A percentile compares a stretch with the other conserved stretches of the same genome.
phyloP scores from a whole-genome alignment of 1,140 invertebrate species.

The Drosophila triauraria region DNA sequence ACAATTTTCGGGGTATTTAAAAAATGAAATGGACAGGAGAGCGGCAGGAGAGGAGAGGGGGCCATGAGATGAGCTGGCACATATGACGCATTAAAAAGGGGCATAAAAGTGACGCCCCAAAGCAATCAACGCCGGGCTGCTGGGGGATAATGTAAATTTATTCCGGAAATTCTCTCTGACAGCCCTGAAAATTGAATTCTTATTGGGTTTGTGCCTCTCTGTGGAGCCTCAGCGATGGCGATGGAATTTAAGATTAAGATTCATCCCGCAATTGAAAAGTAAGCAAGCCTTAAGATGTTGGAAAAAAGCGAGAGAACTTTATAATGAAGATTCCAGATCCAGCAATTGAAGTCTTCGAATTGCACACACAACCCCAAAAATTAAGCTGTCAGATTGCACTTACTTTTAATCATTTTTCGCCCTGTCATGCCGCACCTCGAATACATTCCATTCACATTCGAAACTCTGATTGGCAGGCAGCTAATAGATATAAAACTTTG shows the following conservation, averaged over 20 bases:
- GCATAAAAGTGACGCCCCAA: conserved; percentile 37
- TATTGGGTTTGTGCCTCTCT: conserved; percentile 9
- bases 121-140: conserved; percentile 37
- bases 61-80: conserved; percentile 33
- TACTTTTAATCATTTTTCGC: conserved; percentile 47
- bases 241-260: conserved; percentile 20
- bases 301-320: not conserved
- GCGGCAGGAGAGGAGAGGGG: not conserved
- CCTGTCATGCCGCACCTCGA: conserved; percentile 62
- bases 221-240: not conserved
- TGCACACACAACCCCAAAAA: conserved; percentile 28
- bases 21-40: conserved; percentile 20
- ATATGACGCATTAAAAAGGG: conserved; percentile 57
- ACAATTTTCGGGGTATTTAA: conserved; percentile 66
- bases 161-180: conserved; percentile 45
- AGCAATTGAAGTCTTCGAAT: conserved; percentile 19
- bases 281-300: not conserved
- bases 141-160: conserved; percentile 62
- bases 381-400: conserved; percentile 61
- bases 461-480: conserved; percentile 66
- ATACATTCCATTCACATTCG: conserved; percentile 41
- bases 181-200: conserved; percentile 59
- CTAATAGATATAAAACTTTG: conserved; percentile 48
- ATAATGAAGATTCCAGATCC: not conserved
- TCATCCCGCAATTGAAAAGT: conserved; percentile 7